Evolutionary conservation across 2,888 invertebrate genomes (phyloP).

Genomic region (Luffia ferchaultella): DNA sequence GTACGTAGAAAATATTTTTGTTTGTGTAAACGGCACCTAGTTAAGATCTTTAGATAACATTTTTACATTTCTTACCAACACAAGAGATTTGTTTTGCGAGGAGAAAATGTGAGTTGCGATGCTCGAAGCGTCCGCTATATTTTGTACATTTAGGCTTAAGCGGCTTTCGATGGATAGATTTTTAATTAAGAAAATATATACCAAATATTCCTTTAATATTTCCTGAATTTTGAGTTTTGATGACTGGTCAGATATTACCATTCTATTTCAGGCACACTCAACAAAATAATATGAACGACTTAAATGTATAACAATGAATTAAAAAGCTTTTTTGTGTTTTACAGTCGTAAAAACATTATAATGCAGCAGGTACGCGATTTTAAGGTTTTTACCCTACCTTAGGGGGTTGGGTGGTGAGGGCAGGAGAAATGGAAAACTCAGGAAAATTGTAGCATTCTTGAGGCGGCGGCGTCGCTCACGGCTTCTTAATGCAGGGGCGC

Average conservation of each 20-base stretch:
- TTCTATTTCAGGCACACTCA: too few species aligned
- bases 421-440: conserved; percentile 65
- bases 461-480: conserved; percentile 58
- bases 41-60: conserved; percentile 34
- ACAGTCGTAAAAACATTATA: not conserved
- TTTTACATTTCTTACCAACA: conserved; percentile 49
- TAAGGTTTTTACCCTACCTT: not conserved
- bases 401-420: conserved; percentile 21
- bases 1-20: not conserved
- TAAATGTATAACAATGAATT: not conserved
- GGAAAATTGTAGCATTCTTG: conserved; percentile 68
- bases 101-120: conserved; percentile 31
- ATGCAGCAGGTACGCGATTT: not conserved
- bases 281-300: not conserved
- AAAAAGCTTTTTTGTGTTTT: not conserved
- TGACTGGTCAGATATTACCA: too few species aligned
- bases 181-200: too few species aligned
- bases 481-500: conserved; percentile 44
- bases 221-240: too few species aligned
- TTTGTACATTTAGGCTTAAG: conserved; percentile 6
- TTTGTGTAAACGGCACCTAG: conserved; percentile 12
- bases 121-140: conserved; percentile 14
- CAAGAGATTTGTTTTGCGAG: conserved; percentile 42
- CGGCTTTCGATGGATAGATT: conserved; percentile 2
- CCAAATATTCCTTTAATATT: too few species aligned